Percentiles rank a stretch among this genome's conserved stretches.
These are phyloP conservation scores for Gonioctena quinquepunctata DNA, from an alignment of 1,140 invertebrate genomes.

Conservation along the genomic window DNA sequence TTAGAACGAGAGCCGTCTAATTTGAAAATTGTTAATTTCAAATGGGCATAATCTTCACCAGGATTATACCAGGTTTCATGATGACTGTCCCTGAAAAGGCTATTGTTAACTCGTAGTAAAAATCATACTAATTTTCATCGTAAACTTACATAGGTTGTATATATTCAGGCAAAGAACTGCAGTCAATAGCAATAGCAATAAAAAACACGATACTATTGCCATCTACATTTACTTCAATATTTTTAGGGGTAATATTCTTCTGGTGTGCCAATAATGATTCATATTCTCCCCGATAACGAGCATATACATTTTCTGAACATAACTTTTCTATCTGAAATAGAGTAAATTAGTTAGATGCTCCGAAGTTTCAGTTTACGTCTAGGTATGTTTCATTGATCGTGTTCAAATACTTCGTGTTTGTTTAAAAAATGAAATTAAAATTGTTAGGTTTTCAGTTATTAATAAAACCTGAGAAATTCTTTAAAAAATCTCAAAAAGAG, in stretches of 20 bases:
- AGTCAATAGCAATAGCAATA: constrained; percentile 48
- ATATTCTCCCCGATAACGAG: constrained; percentile 44
- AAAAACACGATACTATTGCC: constrained; percentile 45
- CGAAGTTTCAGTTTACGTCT: too few species aligned
- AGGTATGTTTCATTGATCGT: too few species aligned
- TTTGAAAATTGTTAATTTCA: constrained; percentile 43
- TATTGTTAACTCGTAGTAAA: too few species aligned
- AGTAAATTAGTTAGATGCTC: too few species aligned
- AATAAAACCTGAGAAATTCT: too few species aligned
- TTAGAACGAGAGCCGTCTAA: constrained; percentile 39
- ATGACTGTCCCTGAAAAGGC: background rate
- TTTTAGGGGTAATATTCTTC: constrained; percentile 33
- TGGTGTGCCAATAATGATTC: constrained; percentile 33
- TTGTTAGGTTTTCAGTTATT: too few species aligned
- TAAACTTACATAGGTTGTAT: constrained; percentile 34
- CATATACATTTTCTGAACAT: constrained; percentile 43
- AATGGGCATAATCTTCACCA: constrained; percentile 40
- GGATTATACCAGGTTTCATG: constrained; percentile 37
- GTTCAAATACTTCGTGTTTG: too few species aligned
- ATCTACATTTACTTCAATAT: constrained; percentile 52
- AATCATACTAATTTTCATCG: too few species aligned
- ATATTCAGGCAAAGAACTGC: constrained; percentile 45
- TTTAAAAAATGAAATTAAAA: too few species aligned
- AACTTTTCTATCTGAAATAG: constrained; percentile 43
- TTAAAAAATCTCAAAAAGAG: too few species aligned